Conservation (phyloP, 2,113 vertebrate species). For the Trogon melanurus region DNA sequence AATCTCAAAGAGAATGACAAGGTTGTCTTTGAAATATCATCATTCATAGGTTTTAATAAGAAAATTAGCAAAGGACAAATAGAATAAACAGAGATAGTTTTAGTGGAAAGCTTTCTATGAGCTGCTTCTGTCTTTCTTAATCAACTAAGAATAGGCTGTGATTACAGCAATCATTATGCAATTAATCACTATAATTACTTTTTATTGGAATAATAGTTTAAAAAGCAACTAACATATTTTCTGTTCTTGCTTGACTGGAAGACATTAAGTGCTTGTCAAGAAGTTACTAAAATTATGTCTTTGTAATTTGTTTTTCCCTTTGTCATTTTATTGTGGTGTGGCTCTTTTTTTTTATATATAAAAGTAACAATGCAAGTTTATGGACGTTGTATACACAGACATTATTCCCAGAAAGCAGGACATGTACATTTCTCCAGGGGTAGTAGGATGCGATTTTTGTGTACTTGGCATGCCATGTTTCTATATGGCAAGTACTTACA, state of each 20-base stretch:
- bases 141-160: constrained; percentile 75
- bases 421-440: not conserved
- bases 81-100: constrained; percentile 61
- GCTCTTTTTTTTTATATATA: not conserved
- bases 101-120: constrained; percentile 52
- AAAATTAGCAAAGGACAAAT: constrained; percentile 46
- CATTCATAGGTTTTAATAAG: not conserved
- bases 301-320: constrained; percentile 49
- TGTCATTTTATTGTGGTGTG: not conserved
- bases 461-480: not conserved
- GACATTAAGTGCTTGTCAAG: constrained; percentile 66
- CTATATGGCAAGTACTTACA: not conserved
- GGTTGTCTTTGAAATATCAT: not conserved
- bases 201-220: constrained; percentile 73
- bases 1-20: not conserved
- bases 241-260: constrained; percentile 64
- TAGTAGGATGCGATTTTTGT: not conserved
- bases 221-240: constrained; percentile 71
- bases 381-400: not conserved
- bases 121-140: constrained; percentile 74
- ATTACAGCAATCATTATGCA: constrained; percentile 76
- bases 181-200: constrained; percentile 79
- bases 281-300: constrained; percentile 58
- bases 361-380: constrained; percentile 6
- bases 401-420: not conserved